phyloP scores from a whole-genome alignment of 2,113 vertebrate genomes.

The Tragelaphus buxtoni region DNA sequence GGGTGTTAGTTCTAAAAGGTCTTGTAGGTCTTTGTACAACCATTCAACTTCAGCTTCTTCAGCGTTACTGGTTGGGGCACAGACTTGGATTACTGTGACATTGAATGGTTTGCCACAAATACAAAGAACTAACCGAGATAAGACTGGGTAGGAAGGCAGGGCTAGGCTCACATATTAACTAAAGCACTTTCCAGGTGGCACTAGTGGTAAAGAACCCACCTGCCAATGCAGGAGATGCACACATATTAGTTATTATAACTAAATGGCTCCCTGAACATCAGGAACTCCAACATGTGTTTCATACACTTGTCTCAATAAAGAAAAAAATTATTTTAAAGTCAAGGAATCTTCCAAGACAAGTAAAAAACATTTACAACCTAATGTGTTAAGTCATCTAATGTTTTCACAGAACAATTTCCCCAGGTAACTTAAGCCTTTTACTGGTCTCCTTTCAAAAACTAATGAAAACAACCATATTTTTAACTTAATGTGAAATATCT shows the following conservation, averaged over 20 bases:
- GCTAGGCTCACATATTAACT: not conserved
- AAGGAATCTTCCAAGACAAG: not conserved
- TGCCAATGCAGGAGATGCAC: not conserved
- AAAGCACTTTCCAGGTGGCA: not conserved
- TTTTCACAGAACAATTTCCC: too few species aligned
- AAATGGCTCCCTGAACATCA: constrained; percentile 5
- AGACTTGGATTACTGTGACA: too few species aligned
- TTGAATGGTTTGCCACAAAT: not conserved
- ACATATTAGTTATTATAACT: not conserved
- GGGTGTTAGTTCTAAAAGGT: too few species aligned
- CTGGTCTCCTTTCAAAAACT: too few species aligned
- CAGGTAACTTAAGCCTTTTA: too few species aligned
- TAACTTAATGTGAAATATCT: not conserved
- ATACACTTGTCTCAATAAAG: not conserved
- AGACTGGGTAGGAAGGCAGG: not conserved
- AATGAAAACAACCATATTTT: too few species aligned
- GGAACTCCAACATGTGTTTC: not conserved
- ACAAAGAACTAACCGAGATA: not conserved
- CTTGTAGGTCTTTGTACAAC: too few species aligned
- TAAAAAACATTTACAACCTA: too few species aligned
- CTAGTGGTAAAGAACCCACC: not conserved
- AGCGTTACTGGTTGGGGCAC: too few species aligned
- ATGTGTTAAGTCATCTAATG: too few species aligned
- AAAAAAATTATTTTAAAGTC: not conserved
- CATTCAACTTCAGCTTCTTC: too few species aligned